A percentile compares a stretch with the other conserved stretches of the same genome.
These are phyloP conservation scores for Zele albiditarsus DNA, from an alignment of 2,888 invertebrate genomes.

Conservation along the genomic window DNA sequence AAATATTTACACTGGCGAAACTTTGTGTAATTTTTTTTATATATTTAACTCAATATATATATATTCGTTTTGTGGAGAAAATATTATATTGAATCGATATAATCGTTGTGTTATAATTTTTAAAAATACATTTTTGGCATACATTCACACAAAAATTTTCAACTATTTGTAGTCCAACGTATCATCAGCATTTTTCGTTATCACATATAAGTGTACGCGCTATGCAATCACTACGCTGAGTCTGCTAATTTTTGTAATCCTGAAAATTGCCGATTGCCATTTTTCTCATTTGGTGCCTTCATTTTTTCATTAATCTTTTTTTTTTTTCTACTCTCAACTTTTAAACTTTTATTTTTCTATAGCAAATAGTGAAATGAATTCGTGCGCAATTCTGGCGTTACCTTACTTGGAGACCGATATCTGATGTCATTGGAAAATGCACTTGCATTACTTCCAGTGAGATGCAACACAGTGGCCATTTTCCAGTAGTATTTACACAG, in stretches of 20 bases:
- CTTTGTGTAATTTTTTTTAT: too few species aligned
- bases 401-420: constrained; percentile 8
- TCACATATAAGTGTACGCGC: background rate
- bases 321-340: background rate
- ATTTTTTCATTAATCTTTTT: background rate
- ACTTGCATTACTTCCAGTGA: constrained; percentile 29
- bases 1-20: too few species aligned
- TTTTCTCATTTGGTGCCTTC: background rate
- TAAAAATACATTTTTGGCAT: too few species aligned
- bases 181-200: constrained; percentile 19
- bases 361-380: constrained; percentile 20
- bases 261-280: constrained; percentile 19
- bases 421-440: constrained; percentile 24
- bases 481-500: constrained; percentile 29
- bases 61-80: too few species aligned
- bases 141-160: background rate
- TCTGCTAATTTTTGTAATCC: constrained; percentile 13
- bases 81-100: too few species aligned
- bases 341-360: background rate
- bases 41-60: too few species aligned
- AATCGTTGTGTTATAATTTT: too few species aligned
- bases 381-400: background rate
- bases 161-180: background rate
- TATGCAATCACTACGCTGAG: constrained; percentile 22
- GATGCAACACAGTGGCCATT: constrained; percentile 1